Percentiles rank a stretch among this genome's conserved stretches.
Conservation (phyloP, 2,797 vertebrate species). For the Argya squamiceps region DNA sequence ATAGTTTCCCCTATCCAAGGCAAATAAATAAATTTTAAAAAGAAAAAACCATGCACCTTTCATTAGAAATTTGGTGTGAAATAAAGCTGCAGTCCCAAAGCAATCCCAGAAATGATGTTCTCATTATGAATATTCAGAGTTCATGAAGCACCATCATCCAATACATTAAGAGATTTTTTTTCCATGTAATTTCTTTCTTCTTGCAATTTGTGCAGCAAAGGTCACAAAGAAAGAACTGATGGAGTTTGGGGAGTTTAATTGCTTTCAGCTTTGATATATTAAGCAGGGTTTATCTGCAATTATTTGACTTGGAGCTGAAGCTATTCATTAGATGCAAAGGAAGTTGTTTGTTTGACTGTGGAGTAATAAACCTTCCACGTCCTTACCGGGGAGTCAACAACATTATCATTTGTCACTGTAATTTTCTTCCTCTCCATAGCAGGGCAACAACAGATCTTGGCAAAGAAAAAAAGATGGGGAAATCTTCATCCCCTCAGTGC, state of each 20-base stretch:
- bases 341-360: slow-evolving; percentile 30
- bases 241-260: neutral
- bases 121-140: neutral
- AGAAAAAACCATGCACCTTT: neutral
- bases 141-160: neutral
- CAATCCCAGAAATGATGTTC: neutral
- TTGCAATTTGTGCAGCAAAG: neutral
- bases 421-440: neutral
- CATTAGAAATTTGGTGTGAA: neutral
- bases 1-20: neutral
- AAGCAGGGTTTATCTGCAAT: slow-evolving; percentile 2
- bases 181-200: neutral
- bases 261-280: slow-evolving; percentile 7
- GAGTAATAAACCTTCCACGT: slow-evolving; percentile 24
- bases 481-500: neutral
- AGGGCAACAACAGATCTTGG: neutral
- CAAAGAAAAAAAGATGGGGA: neutral
- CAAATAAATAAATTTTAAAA: neutral
- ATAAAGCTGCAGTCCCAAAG: neutral
- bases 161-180: neutral
- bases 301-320: slow-evolving; percentile 28
- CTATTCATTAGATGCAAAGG: slow-evolving; percentile 33
- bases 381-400: slow-evolving; percentile 24
- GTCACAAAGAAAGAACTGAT: neutral
- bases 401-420: slow-evolving; percentile 31